Evolutionary conservation across 2,797 vertebrate genomes (phyloP).

Genomic region (Salarias fasciatus): DNA sequence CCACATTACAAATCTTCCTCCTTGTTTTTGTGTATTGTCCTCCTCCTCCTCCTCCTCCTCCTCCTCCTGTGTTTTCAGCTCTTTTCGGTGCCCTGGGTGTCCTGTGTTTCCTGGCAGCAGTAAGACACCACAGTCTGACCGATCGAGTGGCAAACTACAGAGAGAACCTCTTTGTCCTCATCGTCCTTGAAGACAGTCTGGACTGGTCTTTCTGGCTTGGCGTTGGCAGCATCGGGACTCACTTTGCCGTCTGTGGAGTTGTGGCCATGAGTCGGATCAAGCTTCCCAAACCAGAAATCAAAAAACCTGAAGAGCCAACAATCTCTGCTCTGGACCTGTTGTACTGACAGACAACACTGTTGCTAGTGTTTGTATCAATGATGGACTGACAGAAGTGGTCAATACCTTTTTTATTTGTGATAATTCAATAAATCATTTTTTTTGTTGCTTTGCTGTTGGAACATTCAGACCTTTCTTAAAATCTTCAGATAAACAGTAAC

Average conservation of each 20-base stretch:
- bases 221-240: constrained; percentile 87
- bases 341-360: constrained; percentile 79
- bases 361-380: constrained; percentile 1
- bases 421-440: too few relatives aligned
- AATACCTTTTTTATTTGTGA: too few relatives aligned
- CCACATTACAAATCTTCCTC: background rate
- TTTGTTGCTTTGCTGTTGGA: background rate
- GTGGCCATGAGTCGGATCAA: constrained; percentile 89
- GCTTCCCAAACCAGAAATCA: constrained; percentile 89
- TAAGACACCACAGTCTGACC: constrained; percentile 86
- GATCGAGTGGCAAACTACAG: constrained; percentile 91
- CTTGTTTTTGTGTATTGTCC: background rate
- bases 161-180: constrained; percentile 89
- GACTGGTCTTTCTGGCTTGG: constrained; percentile 94
- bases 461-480: background rate
- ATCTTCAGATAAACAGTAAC: background rate
- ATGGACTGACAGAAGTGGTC: background rate
- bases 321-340: constrained; percentile 92
- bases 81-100: constrained; percentile 82
- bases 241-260: constrained; percentile 87
- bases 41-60: too few relatives aligned
- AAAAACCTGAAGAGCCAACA: constrained; percentile 90
- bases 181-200: constrained; percentile 88
- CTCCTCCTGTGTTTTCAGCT: constrained; percentile 71
- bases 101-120: constrained; percentile 86